Evolutionary conservation across 2,888 invertebrate genomes (phyloP).

Genomic region (Formica aserva): DNA sequence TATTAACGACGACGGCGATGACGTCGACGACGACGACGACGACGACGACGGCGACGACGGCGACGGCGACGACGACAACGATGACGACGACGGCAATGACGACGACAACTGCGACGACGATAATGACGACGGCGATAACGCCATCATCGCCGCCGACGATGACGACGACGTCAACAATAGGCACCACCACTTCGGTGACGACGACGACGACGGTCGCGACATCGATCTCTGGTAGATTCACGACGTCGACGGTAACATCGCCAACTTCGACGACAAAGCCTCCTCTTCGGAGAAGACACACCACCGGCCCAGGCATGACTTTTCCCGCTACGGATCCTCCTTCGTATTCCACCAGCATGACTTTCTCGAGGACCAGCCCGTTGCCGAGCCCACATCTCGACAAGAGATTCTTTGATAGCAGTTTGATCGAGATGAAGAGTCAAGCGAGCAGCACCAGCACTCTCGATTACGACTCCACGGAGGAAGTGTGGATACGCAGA

Average conservation of each 20-base stretch:
- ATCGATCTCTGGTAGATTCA: constrained; percentile 17
- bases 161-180: constrained; percentile 21
- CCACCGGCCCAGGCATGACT: constrained; percentile 84
- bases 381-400: constrained; percentile 90
- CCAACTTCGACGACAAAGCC: constrained; percentile 82
- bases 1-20: not conserved
- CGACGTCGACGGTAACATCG: constrained; percentile 76
- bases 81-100: constrained; percentile 65
- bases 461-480: constrained; percentile 87
- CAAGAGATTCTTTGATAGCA: constrained; percentile 93
- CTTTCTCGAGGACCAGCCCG: constrained; percentile 85
- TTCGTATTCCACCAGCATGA: constrained; percentile 83
- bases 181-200: constrained; percentile 34
- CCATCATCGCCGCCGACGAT: not conserved
- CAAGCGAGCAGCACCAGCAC: constrained; percentile 89
- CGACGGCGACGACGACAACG: not conserved
- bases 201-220: constrained; percentile 56
- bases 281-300: constrained; percentile 81
- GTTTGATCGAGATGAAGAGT: constrained; percentile 93
- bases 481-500: constrained; percentile 91
- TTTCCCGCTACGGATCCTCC: constrained; percentile 84
- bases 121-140: too few species aligned
- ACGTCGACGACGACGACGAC: constrained; percentile 52
- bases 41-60: constrained; percentile 66
- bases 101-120: not conserved